phyloP scores from a whole-genome alignment of 2,888 invertebrate species.

The Dicyrtoma fusca region DNA sequence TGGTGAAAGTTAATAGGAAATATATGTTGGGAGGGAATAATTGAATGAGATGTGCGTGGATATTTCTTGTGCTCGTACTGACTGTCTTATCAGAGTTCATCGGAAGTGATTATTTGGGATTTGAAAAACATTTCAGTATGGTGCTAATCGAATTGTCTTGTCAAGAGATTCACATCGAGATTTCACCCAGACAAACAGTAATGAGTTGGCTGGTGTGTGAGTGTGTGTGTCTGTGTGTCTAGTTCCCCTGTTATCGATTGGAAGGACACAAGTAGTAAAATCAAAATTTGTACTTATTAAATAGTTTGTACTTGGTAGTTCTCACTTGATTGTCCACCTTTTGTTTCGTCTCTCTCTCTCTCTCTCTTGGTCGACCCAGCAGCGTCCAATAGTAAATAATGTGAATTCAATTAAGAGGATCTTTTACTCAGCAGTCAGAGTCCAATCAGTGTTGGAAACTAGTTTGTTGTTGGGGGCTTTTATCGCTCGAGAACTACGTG shows the following conservation, averaged over 20 bases:
- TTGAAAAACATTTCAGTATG: neutral
- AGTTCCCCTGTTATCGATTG: neutral
- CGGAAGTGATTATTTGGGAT: neutral
- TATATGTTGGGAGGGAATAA: too few species aligned
- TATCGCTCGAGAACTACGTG: too few species aligned
- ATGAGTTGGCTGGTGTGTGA: neutral
- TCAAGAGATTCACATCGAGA: conserved; percentile 4
- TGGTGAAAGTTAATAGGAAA: conserved; percentile 12
- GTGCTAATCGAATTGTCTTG: conserved; percentile 25
- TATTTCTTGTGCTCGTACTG: neutral
- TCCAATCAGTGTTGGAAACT: conserved; percentile 15
- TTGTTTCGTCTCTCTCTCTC: neutral
- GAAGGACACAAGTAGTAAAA: conserved; percentile 6
- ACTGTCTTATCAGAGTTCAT: neutral
- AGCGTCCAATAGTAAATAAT: neutral
- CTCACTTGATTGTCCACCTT: conserved; percentile 7
- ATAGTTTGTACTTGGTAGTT: conserved; percentile 12
- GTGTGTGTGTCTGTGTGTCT: neutral
- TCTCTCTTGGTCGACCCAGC: too few species aligned
- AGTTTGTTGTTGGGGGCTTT: neutral
- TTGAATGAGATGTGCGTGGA: neutral
- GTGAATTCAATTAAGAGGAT: conserved; percentile 35
- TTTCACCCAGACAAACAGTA: neutral
- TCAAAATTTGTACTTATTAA: conserved; percentile 28
- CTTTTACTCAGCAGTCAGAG: conserved; percentile 4